Evolutionary conservation across 1,140 invertebrate species (phyloP), one percentile per base, ranked within the genome.

Genomic region (Aleiodes sp.): DNA sequence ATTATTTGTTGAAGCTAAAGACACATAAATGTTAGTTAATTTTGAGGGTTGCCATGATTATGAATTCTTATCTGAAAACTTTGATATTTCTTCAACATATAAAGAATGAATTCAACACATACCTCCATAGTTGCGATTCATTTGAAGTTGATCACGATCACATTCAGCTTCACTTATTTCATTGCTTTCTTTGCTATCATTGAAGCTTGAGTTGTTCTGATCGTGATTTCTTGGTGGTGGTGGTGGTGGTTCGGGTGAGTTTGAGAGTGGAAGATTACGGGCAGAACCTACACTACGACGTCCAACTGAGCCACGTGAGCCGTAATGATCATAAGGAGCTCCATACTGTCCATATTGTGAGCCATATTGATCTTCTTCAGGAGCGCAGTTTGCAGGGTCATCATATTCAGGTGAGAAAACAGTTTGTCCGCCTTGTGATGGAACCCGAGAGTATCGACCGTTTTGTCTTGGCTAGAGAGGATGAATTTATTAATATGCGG

Each of bases 91-190:
- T n/a, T n/a, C n/a, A n/a, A n/a, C n/a, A n/a, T n/a, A n/a, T n/a
- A n/a, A n/a, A n/a, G n/a, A n/a, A n/a, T n/a, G n/a, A n/a, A n/a
- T n/a, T 72, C 66, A 71, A 39, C 74, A 89, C 89, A 90, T 82
- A 93, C 92, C 92, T 76, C 91, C 91, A 81, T 93, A 93, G 72
- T 89, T 92, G 69, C 91, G 87, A 85, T 89, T 91, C 78, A 92
- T 89, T 66, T 73, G 72, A 77, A 91, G 82, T 73, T 93, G 91
- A 81, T 93, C 92, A 72, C 92, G 92, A 87, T 96, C 95, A 84
- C 94, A 96, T 84, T 96, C 94, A 76, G 94, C 94, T 87, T 96
- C 95, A 80, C 94, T 96, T 82, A 95, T 94, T 85, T 96, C 94
- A 86, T 96, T 96, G 84, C 94, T 95, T 79, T 95, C 94, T 86